These are phyloP conservation scores for Sceloporus undulatus DNA, from an alignment of 2,113 vertebrate genomes.

Conservation along the genomic window DNA sequence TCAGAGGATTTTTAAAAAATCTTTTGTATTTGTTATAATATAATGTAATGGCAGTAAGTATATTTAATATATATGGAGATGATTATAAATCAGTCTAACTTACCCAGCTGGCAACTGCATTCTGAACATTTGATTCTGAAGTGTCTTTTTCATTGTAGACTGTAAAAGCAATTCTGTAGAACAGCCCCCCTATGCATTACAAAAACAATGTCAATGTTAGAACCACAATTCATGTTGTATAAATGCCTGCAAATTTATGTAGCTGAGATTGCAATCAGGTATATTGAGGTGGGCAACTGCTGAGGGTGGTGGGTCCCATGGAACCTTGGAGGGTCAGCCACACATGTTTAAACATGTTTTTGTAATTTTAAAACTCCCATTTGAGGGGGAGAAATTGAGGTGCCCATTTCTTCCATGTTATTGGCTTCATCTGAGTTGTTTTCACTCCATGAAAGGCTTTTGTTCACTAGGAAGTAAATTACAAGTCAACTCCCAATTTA, in stretches of 20 bases:
- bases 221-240: slow-evolving; percentile 26
- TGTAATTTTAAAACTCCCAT: too few species aligned
- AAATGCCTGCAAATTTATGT: background rate
- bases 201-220: slow-evolving; percentile 63
- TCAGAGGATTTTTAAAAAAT: background rate
- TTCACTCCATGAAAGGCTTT: too few species aligned
- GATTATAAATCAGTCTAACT: slow-evolving; percentile 59
- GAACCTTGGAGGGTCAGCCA: too few species aligned
- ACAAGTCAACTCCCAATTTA: too few species aligned
- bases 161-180: slow-evolving; percentile 85
- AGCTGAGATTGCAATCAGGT: too few species aligned
- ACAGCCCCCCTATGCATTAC: slow-evolving; percentile 83
- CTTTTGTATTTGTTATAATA: background rate
- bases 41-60: background rate
- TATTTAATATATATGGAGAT: background rate
- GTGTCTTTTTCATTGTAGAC: slow-evolving; percentile 72
- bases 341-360: too few species aligned
- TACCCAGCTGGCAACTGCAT: slow-evolving; percentile 85
- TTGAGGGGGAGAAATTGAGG: too few species aligned
- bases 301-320: too few species aligned
- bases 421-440: too few species aligned
- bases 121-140: slow-evolving; percentile 72
- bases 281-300: too few species aligned
- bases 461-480: too few species aligned
- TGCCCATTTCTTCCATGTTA: too few species aligned